phyloP scores from a whole-genome alignment of 2,797 vertebrate species.

The Bryconaethiops microstoma region DNA sequence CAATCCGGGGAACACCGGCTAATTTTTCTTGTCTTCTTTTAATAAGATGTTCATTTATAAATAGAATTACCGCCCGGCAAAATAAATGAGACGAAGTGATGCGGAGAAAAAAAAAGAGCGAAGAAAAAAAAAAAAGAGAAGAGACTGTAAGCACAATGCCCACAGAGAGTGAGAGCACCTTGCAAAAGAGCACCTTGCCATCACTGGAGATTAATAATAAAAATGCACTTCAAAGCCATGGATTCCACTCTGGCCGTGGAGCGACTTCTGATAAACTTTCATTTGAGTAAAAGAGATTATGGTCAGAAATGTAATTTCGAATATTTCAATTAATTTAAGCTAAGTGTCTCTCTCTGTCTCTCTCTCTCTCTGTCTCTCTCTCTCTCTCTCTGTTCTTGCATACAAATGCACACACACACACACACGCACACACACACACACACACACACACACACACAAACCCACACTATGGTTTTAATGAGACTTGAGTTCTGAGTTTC shows the following conservation, averaged over 20 bases:
- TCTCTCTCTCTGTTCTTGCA: background rate
- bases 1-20: constrained; percentile 88
- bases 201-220: constrained; percentile 91
- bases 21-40: constrained; percentile 98
- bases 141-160: constrained; percentile 77
- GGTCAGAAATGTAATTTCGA: constrained; percentile 89
- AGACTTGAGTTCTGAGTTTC: constrained; percentile 80
- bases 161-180: constrained; percentile 82
- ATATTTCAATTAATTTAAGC: constrained; percentile 89
- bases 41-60: constrained; percentile 99
- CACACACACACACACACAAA: constrained; percentile 25
- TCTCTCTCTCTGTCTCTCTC: background rate
- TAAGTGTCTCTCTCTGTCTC: constrained; percentile 50
- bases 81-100: constrained; percentile 98
- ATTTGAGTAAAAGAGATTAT: constrained; percentile 87
- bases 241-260: constrained; percentile 88
- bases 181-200: constrained; percentile 82
- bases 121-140: constrained; percentile 79
- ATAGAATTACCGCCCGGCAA: constrained; percentile 96
- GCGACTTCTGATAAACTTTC: constrained; percentile 87
- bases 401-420: constrained; percentile 25
- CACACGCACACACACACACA: no score
- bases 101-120: constrained; percentile 76
- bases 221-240: constrained; percentile 86
- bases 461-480: constrained; percentile 72